phyloP scores from a whole-genome alignment of 1,140 invertebrate genomes.

The Zaprionus camerounensis region DNA sequence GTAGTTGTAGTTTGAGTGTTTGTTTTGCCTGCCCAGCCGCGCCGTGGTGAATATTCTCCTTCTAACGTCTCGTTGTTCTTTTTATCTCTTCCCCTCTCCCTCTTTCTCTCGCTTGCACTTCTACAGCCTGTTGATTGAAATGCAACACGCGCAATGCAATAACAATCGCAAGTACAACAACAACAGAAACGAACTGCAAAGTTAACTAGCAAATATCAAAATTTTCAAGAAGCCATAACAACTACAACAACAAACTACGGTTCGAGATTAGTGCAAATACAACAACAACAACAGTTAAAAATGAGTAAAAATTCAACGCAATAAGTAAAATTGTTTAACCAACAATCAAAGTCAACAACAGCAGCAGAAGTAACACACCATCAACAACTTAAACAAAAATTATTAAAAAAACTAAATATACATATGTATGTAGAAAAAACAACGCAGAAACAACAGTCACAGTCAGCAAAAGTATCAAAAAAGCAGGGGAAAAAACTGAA shows the following conservation, averaged over 20 bases:
- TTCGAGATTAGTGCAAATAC: conserved; percentile 56
- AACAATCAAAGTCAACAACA: conserved; percentile 24
- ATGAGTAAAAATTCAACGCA: conserved; percentile 34
- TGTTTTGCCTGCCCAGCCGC: conserved; percentile 18
- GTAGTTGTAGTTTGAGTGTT: conserved; percentile 42
- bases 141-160: conserved; percentile 63
- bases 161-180: conserved; percentile 35
- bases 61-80: conserved; percentile 35
- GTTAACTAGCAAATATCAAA: conserved; percentile 51
- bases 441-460: conserved; percentile 17
- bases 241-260: conserved; percentile 33
- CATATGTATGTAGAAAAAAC: not conserved
- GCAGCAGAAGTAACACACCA: conserved; percentile 16
- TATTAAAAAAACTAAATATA: conserved; percentile 28
- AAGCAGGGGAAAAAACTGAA: conserved; percentile 19
- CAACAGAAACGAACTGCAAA: conserved; percentile 35
- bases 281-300: conserved; percentile 38
- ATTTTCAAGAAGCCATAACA: conserved; percentile 54
- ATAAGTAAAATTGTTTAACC: conserved; percentile 28
- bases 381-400: conserved; percentile 2
- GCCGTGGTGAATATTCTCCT: conserved; percentile 26
- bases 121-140: conserved; percentile 57
- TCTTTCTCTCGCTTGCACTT: conserved; percentile 12
- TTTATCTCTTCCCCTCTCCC: conserved; percentile 11
- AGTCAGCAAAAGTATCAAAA: conserved; percentile 28